A percentile compares a stretch with the other conserved stretches of the same genome.
These are phyloP conservation scores for Cecropterus lyciades DNA, from an alignment of 1,140 invertebrate genomes.

Conservation along the genomic window DNA sequence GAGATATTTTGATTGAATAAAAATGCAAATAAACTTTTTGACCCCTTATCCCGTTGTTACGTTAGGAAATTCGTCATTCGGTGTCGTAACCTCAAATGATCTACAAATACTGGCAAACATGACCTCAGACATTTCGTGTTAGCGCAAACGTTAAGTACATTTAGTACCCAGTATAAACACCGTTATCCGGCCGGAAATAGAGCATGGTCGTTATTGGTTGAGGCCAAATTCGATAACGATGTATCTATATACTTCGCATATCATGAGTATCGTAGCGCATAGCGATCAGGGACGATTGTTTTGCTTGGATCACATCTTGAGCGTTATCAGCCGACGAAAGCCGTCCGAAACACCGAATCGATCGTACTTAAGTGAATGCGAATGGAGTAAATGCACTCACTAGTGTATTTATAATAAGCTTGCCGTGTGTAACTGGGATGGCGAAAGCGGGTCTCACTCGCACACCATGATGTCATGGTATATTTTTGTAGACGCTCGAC, in stretches of 20 bases:
- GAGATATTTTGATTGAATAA: no score
- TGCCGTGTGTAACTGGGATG: conserved; percentile 53
- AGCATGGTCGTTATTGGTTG: conserved; percentile 46
- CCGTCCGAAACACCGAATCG: conserved; percentile 34
- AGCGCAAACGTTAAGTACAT: conserved; percentile 34
- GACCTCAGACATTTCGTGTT: conserved; percentile 50
- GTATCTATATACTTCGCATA: conserved; percentile 2
- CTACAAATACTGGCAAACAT: conserved; percentile 46
- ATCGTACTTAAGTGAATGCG: conserved; percentile 58
- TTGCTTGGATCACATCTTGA: conserved; percentile 17
- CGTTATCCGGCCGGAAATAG: conserved; percentile 56
- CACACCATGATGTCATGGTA: conserved; percentile 81
- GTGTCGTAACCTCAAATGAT: conserved; percentile 10
- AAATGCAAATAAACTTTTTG: no score
- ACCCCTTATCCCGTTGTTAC: not conserved
- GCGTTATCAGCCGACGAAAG: conserved; percentile 25
- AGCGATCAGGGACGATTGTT: not conserved
- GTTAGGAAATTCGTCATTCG: conserved; percentile 1
- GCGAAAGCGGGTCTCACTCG: conserved; percentile 54
- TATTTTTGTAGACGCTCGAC: conserved; percentile 74
- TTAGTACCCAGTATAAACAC: conserved; percentile 40
- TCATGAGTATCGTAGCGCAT: not conserved
- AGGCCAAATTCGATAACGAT: conserved; percentile 22
- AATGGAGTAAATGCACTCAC: conserved; percentile 74
- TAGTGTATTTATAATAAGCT: conserved; percentile 71